Evolutionary conservation across 2,888 invertebrate genomes (phyloP).

Genomic region (Steinernema carpocapsae): DNA sequence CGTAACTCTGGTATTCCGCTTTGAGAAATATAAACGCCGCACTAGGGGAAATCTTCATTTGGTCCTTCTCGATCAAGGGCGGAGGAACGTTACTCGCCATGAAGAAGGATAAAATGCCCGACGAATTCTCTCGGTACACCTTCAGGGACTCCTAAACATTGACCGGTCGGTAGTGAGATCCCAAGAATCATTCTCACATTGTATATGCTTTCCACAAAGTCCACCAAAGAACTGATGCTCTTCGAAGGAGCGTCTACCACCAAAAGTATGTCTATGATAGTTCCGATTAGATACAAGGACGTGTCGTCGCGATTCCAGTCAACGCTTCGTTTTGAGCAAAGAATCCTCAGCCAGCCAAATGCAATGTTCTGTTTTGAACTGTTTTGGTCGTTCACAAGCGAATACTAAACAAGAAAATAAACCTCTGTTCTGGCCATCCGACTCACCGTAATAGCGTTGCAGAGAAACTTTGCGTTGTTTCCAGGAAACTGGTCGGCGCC

Average conservation of each 20-base stretch:
- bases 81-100: conserved; percentile 55
- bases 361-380: conserved; percentile 2
- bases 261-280: conserved; percentile 55
- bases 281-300: conserved; percentile 55
- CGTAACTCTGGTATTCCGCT: conserved; percentile 51
- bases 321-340: conserved; percentile 41
- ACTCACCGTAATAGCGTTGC: conserved; percentile 56
- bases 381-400: background rate
- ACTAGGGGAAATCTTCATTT: conserved; percentile 52
- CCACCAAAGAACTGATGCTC: conserved; percentile 20
- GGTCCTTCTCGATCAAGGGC: conserved; percentile 52
- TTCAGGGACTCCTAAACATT: conserved; percentile 42
- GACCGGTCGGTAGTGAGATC: background rate
- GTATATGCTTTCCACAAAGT: conserved; percentile 52
- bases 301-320: conserved; percentile 51
- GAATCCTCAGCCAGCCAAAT: conserved; percentile 43
- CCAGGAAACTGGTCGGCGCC: conserved; percentile 62
- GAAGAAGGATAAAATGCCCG: conserved; percentile 57
- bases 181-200: conserved; percentile 42
- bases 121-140: background rate
- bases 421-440: background rate
- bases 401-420: background rate
- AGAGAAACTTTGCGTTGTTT: conserved; percentile 57
- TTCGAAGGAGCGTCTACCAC: conserved; percentile 46
- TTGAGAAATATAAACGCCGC: conserved; percentile 57